Percentiles rank a stretch among this genome's conserved stretches.
phyloP scores from a whole-genome alignment of 2,888 invertebrate genomes.

The Drosophila fulvimacula region DNA sequence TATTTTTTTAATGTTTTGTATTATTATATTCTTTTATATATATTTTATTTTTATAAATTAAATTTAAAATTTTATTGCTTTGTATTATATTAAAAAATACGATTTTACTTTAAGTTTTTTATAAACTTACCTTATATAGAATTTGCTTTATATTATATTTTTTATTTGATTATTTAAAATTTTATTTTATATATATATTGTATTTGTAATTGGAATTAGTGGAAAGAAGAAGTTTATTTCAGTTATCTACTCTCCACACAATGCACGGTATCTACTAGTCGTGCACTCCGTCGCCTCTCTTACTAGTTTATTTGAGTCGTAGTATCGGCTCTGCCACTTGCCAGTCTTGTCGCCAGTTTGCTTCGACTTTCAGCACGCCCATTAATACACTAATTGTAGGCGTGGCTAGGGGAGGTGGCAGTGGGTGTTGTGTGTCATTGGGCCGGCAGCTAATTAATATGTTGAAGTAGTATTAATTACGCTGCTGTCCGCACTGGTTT shows the following conservation, averaged over 20 bases:
- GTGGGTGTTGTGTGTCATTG: not conserved
- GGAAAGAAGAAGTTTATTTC: not conserved
- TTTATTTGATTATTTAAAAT: too few relatives aligned
- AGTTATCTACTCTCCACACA: not conserved
- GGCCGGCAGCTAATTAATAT: slow-evolving; percentile 19
- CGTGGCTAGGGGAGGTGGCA: not conserved
- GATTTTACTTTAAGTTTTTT: too few relatives aligned
- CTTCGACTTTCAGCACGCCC: not conserved
- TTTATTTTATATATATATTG: too few relatives aligned
- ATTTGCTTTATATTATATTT: too few relatives aligned
- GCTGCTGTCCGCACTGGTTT: slow-evolving; percentile 17
- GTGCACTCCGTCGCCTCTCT: not conserved
- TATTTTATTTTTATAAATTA: too few relatives aligned
- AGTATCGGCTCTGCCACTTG: not conserved
- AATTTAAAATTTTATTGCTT: too few relatives aligned
- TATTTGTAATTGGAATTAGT: too few relatives aligned
- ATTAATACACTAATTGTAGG: not conserved
- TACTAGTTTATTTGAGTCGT: not conserved
- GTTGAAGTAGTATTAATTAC: slow-evolving; percentile 34
- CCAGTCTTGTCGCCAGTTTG: slow-evolving; percentile 1
- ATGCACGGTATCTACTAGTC: not conserved
- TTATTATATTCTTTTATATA: too few relatives aligned
- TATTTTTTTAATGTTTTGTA: too few relatives aligned
- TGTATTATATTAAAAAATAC: too few relatives aligned
- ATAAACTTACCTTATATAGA: too few relatives aligned